These are phyloP conservation scores for Ursus arctos DNA, from an alignment of 2,113 vertebrate species.

Conservation along the genomic window DNA sequence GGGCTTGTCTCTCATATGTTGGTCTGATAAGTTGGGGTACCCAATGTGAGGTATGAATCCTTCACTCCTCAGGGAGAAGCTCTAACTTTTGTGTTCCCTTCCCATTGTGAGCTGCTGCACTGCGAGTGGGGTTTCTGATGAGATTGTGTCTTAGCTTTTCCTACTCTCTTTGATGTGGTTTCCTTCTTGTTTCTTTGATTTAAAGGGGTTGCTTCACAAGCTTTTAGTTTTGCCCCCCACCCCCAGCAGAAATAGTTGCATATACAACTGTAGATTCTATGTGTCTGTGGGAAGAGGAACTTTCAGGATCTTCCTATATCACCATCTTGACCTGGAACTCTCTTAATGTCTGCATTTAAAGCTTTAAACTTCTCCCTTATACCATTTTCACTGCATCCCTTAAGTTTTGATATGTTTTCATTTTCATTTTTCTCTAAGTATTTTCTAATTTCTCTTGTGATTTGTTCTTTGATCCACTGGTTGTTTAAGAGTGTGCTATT, in stretches of 20 bases:
- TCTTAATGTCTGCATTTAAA: not conserved
- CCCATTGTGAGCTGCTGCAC: not conserved
- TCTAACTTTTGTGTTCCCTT: not conserved
- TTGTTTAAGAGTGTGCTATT: not conserved
- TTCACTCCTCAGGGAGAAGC: not conserved
- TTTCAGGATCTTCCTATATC: not conserved
- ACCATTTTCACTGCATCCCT: not conserved
- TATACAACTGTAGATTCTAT: not conserved
- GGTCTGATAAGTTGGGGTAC: not conserved
- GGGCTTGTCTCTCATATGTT: not conserved
- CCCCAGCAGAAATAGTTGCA: not conserved
- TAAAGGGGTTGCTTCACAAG: not conserved
- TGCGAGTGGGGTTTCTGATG: not conserved
- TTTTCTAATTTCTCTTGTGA: not conserved
- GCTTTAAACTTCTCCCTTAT: not conserved
- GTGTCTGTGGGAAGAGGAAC: not conserved
- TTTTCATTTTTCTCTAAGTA: not conserved
- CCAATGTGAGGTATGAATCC: not conserved
- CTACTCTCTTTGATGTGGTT: not conserved
- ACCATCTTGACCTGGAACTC: not conserved
- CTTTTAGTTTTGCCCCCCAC: not conserved
- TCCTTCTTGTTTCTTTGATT: not conserved
- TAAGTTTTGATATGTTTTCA: conserved; percentile 6
- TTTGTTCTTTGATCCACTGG: not conserved
- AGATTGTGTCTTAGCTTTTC: not conserved